These are phyloP conservation scores for Callosobruchus maculatus DNA, from an alignment of 2,888 invertebrate genomes.

Conservation along the genomic window DNA sequence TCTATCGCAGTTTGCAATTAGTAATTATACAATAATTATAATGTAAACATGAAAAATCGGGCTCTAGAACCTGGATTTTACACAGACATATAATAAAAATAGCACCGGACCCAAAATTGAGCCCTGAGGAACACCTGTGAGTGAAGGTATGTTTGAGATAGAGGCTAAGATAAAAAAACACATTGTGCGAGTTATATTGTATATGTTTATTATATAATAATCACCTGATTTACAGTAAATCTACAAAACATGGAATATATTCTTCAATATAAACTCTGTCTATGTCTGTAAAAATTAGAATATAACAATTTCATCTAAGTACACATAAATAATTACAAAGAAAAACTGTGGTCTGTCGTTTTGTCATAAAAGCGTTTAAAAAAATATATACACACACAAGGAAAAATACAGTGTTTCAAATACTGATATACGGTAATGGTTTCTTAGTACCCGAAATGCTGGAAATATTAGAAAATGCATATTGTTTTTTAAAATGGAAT, in stretches of 20 bases:
- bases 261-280: conserved; percentile 47
- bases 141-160: too few relatives aligned
- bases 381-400: not conserved
- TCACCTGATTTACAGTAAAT: conserved; percentile 43
- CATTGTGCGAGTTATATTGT: conserved; percentile 4
- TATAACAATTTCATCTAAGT: conserved; percentile 47
- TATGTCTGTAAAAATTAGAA: conserved; percentile 46
- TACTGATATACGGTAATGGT: conserved; percentile 19
- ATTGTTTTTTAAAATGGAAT: conserved; percentile 13
- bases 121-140: too few relatives aligned
- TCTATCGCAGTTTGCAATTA: too few relatives aligned
- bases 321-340: conserved; percentile 39
- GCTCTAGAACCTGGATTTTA: too few relatives aligned
- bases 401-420: conserved; percentile 8
- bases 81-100: too few relatives aligned
- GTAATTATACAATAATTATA: too few relatives aligned
- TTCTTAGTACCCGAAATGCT: conserved; percentile 22
- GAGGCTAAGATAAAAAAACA: not conserved
- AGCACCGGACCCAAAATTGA: too few relatives aligned
- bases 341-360: conserved; percentile 31
- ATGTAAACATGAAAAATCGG: too few relatives aligned
- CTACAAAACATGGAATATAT: conserved; percentile 49
- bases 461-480: conserved; percentile 13
- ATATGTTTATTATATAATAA: conserved; percentile 30
- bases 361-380: conserved; percentile 3